These are phyloP conservation scores for Apteryx mantelli DNA, from an alignment of 2,113 vertebrate species.

Conservation along the genomic window DNA sequence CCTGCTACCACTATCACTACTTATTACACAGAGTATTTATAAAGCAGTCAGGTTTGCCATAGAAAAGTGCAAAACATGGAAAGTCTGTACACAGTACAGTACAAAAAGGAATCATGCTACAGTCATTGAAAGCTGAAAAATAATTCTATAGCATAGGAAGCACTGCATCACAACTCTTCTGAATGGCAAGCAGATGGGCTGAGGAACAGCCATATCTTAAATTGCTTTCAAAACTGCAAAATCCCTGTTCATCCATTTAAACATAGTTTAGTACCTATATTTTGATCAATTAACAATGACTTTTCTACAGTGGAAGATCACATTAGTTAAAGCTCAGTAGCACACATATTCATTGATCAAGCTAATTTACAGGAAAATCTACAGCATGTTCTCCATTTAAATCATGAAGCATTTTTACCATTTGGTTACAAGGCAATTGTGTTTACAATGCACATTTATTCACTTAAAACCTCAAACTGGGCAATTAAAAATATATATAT, in stretches of 20 bases:
- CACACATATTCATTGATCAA: slow-evolving; percentile 24
- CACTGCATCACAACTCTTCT: slow-evolving; percentile 48
- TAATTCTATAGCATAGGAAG: slow-evolving; percentile 59
- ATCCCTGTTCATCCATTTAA: slow-evolving; percentile 64
- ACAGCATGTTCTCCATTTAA: slow-evolving; percentile 35
- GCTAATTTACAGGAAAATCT: slow-evolving; percentile 41
- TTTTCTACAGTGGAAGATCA: slow-evolving; percentile 50
- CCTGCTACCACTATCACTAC: slow-evolving; percentile 18
- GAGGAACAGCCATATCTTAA: background rate
- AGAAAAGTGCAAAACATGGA: slow-evolving; percentile 62
- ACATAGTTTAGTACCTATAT: slow-evolving; percentile 47
- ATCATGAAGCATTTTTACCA: slow-evolving; percentile 43
- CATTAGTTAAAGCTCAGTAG: slow-evolving; percentile 46
- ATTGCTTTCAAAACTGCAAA: slow-evolving; percentile 55
- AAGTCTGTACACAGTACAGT: slow-evolving; percentile 62
- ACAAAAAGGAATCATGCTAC: slow-evolving; percentile 57
- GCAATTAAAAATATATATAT: slow-evolving; percentile 35
- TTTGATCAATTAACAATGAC: slow-evolving; percentile 41
- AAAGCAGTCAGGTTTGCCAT: slow-evolving; percentile 62
- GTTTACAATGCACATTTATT: background rate
- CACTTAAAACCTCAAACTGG: background rate
- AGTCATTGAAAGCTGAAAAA: slow-evolving; percentile 70
- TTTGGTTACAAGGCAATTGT: slow-evolving; percentile 51
- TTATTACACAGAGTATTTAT: slow-evolving; percentile 32
- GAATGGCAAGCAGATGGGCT: slow-evolving; percentile 59